Base-by-base conservation (phyloP, 2,797 vertebrate genomes). In the Trachurus trachurus region DNA sequence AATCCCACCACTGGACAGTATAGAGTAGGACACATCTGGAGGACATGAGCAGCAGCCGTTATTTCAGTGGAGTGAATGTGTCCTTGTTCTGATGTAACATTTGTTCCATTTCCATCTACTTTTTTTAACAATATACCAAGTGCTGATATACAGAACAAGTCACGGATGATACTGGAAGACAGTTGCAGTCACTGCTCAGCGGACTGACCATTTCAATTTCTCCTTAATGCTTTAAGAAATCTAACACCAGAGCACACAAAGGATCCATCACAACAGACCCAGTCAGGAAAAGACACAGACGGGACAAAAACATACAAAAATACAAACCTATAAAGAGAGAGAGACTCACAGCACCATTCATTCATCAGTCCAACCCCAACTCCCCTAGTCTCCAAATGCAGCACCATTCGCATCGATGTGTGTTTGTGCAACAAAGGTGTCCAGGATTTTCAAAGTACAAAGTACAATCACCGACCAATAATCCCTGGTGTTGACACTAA, bases 161-260 rank as follows among this genome's bases (percentile, higher is more conserved):
- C 34, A 12, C 66, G 56, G 53, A 26, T 12, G 39, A 67, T 0
- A 61, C 29, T 73, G 74, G 86, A 85, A 89, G 87, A 90, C 74
- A 10, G 62, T 22, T 66, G 15, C 37, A 2, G 66, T 59, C 34
- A 53, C 7, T 68, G 71, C 60, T 62, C 19, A 29, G 54, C 26
- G 5, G 22, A 26, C 40, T 75, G 59, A 71, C 37, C 0, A 29
- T 11, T 76, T 57, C 17, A 1, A 6, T 54, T 49, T 53, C 22
- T 42, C 50, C 26, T 40, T 21, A 17, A 40, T 29, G 5, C 21
- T 57, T 12, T 22, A 26, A 45, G 9, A 62, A 71, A 53, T 39
- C 21, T 47, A 49, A 82, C 34, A 63, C 50, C 49, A 29, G 56
- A 4, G 26, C 40, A 59, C 21, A 56, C 56, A 45, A 2, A 12